These are phyloP conservation scores for human DNA, from an alignment of 2,113 vertebrate species.

Conservation along the genomic window GRCh38 chr22:17797501-17798000, in stretches of 20 bases:
- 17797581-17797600: accelerated
- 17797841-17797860: background rate
- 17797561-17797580: background rate
- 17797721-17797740: background rate
- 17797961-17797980: background rate
- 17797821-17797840: background rate
- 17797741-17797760: background rate
- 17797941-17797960: too few relatives aligned
- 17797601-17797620: background rate
- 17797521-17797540: background rate
- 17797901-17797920: background rate
- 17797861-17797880: too few relatives aligned
- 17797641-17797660: background rate
- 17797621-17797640: background rate
- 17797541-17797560: background rate
- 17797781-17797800: background rate
- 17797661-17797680: background rate
- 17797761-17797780: background rate
- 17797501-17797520: too few relatives aligned
- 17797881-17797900: background rate
- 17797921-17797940: background rate
- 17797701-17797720: background rate
- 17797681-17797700: background rate
- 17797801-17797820: background rate
- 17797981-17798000: background rate